Base-by-base conservation (phyloP, 2,797 vertebrate genomes). In the Arrhamphus sclerolepis region DNA sequence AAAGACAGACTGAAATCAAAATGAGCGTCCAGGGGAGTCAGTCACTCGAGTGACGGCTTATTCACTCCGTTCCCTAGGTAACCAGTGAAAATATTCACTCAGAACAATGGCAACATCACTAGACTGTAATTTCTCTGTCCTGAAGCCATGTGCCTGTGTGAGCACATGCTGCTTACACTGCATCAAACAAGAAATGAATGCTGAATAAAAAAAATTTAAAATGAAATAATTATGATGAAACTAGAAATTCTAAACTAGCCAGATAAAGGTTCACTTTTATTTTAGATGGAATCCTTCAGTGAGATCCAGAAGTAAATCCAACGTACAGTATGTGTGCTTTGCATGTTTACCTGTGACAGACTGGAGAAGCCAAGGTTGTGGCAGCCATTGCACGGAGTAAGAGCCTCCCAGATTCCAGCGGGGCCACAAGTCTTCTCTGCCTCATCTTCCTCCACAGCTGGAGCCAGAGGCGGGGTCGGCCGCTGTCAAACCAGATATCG, bases 371-470 rank as follows among this genome's bases (percentile, higher is more conserved):
- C 96, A 0, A 98, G 93, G 83, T 97, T 96, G 72, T 89, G 93
- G 88, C 97, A 98, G 79, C 97, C 96, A 11, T 98, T 98, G 89
- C 97, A 98, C 46, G 97, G 97, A 26, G 95, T 98, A 62, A 98
- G 46, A 6, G 95, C 95, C 79, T 97, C 96, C 97, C 97, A 98
- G 83, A 98, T 92, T 83, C 96, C 96, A 14, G 94, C 90, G 21
- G 96, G 96, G 39, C 97, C 95, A 48, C 97, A 98, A 9, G 89
- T 93, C 79, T 93, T 96, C 66, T 94, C 94, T 51, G 84, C 81
- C 21, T 95, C 96, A 0, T 96, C 96, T 6, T 97, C 95, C 43
- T 97, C 96, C 49, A 91, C 71, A 53, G 95, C 91, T 13, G 89
- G 50, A 66, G 91, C 89, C 41, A 94, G 81, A 22, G 91, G 92